A percentile compares a stretch with the other conserved stretches of the same genome.
Conservation (phyloP, 2,797 vertebrate genomes). For the Chromis chromis region DNA sequence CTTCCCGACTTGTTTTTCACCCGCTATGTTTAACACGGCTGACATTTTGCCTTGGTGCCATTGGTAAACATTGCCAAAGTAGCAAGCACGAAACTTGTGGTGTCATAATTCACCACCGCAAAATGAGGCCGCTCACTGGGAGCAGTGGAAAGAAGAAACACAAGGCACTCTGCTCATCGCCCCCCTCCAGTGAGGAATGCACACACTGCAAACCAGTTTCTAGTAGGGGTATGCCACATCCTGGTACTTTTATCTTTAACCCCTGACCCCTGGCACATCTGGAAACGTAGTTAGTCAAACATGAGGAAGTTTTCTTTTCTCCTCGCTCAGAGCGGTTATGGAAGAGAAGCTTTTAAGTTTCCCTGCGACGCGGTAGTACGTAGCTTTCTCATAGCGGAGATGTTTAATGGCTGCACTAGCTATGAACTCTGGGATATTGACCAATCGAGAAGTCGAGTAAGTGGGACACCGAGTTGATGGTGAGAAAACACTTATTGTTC, state of each 20-base stretch:
- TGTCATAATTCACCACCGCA: conserved; percentile 87
- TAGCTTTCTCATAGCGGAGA: conserved; percentile 74
- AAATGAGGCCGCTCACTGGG: conserved; percentile 89
- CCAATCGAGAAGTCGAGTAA: conserved; percentile 65
- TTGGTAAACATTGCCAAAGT: conserved; percentile 84
- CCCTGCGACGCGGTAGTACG: conserved; percentile 57
- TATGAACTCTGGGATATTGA: conserved; percentile 87
- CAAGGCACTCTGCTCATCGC: conserved; percentile 83
- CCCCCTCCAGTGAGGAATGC: conserved; percentile 90
- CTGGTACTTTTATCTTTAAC: conserved; percentile 97
- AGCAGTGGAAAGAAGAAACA: conserved; percentile 86
- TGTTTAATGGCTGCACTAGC: conserved; percentile 82
- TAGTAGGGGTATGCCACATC: conserved; percentile 88
- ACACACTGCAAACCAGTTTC: conserved; percentile 84
- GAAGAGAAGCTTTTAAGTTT: conserved; percentile 71
- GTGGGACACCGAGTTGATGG: conserved; percentile 79
- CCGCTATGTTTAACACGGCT: conserved; percentile 81
- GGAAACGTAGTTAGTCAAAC: conserved; percentile 93
- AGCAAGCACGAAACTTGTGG: conserved; percentile 81
- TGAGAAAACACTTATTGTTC: conserved; percentile 81
- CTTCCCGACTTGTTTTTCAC: conserved; percentile 73
- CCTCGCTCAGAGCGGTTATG: conserved; percentile 81
- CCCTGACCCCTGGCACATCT: conserved; percentile 94
- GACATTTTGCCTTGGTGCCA: conserved; percentile 80
- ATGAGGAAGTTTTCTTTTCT: conserved; percentile 92